Evolutionary conservation across 35 echinoderm and acorn worm species (phyloP).

Genomic region (Ptychodera flava): DNA sequence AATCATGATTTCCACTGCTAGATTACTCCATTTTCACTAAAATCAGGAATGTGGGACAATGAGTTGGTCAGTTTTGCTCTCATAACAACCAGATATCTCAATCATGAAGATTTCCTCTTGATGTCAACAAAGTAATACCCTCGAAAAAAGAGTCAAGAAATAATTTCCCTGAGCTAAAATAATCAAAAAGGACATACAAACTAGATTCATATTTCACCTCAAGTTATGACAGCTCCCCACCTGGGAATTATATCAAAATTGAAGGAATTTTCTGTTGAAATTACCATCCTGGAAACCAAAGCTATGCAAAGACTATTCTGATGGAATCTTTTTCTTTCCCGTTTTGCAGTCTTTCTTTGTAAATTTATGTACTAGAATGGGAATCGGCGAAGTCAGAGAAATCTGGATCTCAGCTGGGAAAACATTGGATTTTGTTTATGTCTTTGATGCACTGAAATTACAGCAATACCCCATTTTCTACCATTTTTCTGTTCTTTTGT

Average conservation of each 20-base stretch:
- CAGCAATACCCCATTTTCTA: too few species aligned
- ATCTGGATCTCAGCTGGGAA: background rate
- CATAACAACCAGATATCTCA: too few species aligned
- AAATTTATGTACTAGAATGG: background rate
- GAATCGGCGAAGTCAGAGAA: background rate
- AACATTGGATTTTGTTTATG: background rate
- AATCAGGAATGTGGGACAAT: too few species aligned
- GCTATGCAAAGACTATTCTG: background rate
- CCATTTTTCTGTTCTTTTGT: too few species aligned
- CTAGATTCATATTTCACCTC: background rate
- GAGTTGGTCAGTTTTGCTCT: too few species aligned
- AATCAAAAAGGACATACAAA: background rate
- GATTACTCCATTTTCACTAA: too few species aligned
- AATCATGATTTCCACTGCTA: too few species aligned
- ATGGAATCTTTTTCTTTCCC: background rate
- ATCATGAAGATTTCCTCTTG: too few species aligned
- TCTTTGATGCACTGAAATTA: background rate
- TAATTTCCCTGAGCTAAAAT: background rate
- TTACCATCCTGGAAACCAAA: background rate
- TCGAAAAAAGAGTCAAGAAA: too few species aligned
- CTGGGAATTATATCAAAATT: background rate
- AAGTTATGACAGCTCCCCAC: background rate
- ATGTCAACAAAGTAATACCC: too few species aligned
- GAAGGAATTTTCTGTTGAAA: background rate
- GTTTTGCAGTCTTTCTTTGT: background rate